Evolutionary conservation across 1,140 invertebrate species (phyloP), one percentile per base, ranked within the genome.

Genomic region (Drosophila nannoptera): DNA sequence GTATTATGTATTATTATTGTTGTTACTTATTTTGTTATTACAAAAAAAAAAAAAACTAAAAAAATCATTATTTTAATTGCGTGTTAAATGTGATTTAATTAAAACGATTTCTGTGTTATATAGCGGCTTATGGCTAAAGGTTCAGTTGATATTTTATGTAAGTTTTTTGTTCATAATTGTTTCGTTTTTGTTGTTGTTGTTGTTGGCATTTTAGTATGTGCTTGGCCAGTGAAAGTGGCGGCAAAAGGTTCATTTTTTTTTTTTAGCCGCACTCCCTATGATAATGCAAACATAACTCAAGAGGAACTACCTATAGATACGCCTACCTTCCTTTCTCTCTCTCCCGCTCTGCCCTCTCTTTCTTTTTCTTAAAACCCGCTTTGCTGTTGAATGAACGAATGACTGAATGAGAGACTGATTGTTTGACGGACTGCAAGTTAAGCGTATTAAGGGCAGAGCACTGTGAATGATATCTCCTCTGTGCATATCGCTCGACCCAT

Each of bases 51-150:
- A 33, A 16, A 8, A n/a, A n/a, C n/a, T 49, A 22, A 12, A 12
- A 45, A 45, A 45, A 9, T 16, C 7, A 22, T 45, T 45, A 31
- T 80, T 73, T 84, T 77, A 86, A 86, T 86, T 77, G 81, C 81
- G 81, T 86, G 81, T 62, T 86, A 69, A 86, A 86, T 86, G 77
- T 74, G 62, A 50, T 70, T 86, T 86, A 86, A 86, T 86, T 86
- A 86, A 86, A 86, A 77, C 69, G 69, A 54, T 63, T 66, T 74
- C 22, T 82, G 73, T 82, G 73, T 53, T 75, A 72, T 68, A 73
- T 73, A 67, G 63, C 52, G 52, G 48, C 60, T 42, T n/a, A 42
- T 55, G 16, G 58, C 49, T 50, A 55, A 67, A 50, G 64, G 73
- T 71, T 76, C 73, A 84, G 71, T 86, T 84, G 11, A 5, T 54